Evolutionary conservation across 2,888 invertebrate species (phyloP).

Genomic region (Trisateles emortualis): DNA sequence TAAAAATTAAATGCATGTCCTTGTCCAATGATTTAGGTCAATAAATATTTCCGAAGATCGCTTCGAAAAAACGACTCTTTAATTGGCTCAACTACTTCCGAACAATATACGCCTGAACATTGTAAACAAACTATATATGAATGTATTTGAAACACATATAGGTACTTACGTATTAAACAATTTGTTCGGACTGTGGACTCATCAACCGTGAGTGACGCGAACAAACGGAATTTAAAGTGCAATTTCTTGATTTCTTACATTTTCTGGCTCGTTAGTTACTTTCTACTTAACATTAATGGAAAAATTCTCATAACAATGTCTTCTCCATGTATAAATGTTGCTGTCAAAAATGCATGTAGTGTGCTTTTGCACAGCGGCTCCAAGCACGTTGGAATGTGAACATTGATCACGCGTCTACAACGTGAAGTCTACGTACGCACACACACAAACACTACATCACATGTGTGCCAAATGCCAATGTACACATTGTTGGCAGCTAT

Average conservation of each 20-base stretch:
- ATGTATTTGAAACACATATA: not conserved
- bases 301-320: conserved; percentile 27
- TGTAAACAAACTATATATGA: not conserved
- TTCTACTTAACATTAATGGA: conserved; percentile 22
- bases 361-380: conserved; percentile 46
- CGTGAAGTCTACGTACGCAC: conserved; percentile 66
- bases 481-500: conserved; percentile 57
- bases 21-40: conserved; percentile 5
- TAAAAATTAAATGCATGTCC: conserved; percentile 6
- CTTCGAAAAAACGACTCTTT: conserved; percentile 4
- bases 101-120: conserved; percentile 1
- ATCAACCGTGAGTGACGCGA: not conserved
- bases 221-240: conserved; percentile 16
- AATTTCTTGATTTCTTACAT: conserved; percentile 21
- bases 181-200: not conserved
- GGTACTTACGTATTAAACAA: not conserved
- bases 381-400: conserved; percentile 76
- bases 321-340: conserved; percentile 19
- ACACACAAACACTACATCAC: conserved; percentile 39
- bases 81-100: conserved; percentile 7
- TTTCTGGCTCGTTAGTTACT: conserved; percentile 19
- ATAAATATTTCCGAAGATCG: conserved; percentile 9
- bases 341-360: conserved; percentile 47
- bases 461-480: conserved; percentile 67
- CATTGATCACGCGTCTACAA: conserved; percentile 74